Percentiles rank a stretch among this genome's conserved stretches.
Conservation (phyloP, 2,113 vertebrate genomes). For the Tichodroma muraria region DNA sequence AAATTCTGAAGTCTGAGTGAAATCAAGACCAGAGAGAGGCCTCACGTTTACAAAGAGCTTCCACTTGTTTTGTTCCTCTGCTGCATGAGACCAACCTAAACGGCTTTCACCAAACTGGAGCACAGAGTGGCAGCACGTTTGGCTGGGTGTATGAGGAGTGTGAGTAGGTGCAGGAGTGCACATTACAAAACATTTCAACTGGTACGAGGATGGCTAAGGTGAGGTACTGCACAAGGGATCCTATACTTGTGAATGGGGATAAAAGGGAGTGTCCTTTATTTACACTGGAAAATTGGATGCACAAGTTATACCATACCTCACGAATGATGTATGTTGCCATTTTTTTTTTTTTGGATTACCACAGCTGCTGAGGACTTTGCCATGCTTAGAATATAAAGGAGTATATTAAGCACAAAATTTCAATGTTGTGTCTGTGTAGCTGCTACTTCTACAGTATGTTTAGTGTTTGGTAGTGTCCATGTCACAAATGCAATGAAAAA, state of each 20-base stretch:
- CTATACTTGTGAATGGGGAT: neutral
- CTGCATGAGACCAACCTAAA: neutral
- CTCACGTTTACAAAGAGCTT: neutral
- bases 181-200: neutral
- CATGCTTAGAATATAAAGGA: neutral
- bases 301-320: constrained; percentile 28
- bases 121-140: neutral
- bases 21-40: neutral
- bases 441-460: neutral
- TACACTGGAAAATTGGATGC: constrained; percentile 56
- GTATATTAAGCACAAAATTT: constrained; percentile 23
- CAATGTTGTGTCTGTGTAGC: neutral
- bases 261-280: constrained; percentile 5
- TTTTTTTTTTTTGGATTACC: neutral
- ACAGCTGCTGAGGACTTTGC: constrained; percentile 30
- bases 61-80: neutral
- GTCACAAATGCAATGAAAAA: neutral
- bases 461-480: neutral
- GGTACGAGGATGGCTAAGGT: neutral
- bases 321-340: neutral
- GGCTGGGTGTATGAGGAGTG: neutral
- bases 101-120: neutral
- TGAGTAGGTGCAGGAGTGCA: neutral
- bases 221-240: constrained; percentile 12
- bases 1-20: neutral